Evolutionary conservation across 1,140 invertebrate genomes (phyloP), one percentile per base, ranked within the genome.

Genomic region (Heliconius melpomene): DNA sequence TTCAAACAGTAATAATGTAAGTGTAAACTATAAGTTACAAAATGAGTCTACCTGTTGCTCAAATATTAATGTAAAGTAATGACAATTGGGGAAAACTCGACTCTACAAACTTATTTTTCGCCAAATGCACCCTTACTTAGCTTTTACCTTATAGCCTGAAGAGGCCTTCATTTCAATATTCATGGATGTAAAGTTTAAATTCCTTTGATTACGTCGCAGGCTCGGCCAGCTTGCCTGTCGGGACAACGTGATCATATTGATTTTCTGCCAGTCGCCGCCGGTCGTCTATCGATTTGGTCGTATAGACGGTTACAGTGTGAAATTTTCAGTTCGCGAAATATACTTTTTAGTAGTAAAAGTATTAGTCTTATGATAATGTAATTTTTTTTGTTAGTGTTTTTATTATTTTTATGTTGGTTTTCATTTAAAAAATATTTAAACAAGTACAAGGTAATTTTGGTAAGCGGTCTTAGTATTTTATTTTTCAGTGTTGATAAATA

Each of bases 41-140:
- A 20, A 52, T 52, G 50, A 18, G 3, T 40, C 79, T 46, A 88
- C 85, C 82, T 88, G 85, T 88, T 88, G 87, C 82, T 76, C 9
- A 16, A 32, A 32, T 66, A 32, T 66, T 38, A 32, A 74, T 71
- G 72, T 66, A n/a, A 29, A 66, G 60, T 29, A 66, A 26, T 66
- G 60, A 13, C 23, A 11, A 66, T 29, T 66, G 13, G 11, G 23
- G 57, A 77, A 80, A 79, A 74, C 73, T 46, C 54, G 29, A 74
- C 66, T 78, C 54, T 76, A 75, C 23, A 9, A 8, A 57, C 54
- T 6, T n/a, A 66, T 66, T 66, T 11, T 16, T 66, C 13, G 26
- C 60, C 11, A 11, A 29, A 66, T 11, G n/a, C 7, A 29, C 60
- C 26, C 60, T 66, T 66, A 26, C n/a, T 66, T 66, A 26, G 54